Base-by-base conservation (phyloP, 2,797 vertebrate genomes). In the Caiman crocodilus region DNA sequence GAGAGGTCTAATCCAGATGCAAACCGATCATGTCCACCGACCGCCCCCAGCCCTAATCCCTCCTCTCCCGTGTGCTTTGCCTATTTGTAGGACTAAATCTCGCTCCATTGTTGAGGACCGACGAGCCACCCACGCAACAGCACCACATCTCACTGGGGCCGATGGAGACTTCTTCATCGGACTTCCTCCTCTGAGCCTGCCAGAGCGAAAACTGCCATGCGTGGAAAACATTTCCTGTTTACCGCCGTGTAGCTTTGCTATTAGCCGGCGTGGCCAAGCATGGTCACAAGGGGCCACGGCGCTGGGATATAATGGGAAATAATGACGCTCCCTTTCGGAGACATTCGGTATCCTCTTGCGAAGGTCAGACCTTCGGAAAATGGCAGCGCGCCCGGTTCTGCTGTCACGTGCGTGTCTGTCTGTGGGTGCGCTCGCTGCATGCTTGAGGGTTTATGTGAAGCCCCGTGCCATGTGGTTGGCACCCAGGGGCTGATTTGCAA, bases 151-250 rank as follows among this genome's bases (percentile, higher is more conserved):
- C 2, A 5, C n/a, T 76, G 42, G 0, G 0, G 71, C 30, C 26
- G 69, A 76, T 69, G 1, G 0, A 85, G 79, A 6, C 25, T 4
- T 35, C 83, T 61, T 30, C 14, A 42, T 50, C 42, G 25, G n/a
- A 79, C 71, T 69, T 65, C 28, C 0, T 55, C 8, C 17, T 61
- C 0, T 0, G 75, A 94, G 88, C 73, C 0, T 50, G 0, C 83
- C 12, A 93, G 73, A 83, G 42, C 5, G 55, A 16, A 21, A 15
- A n/a, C 42, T 0, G 90, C 88, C 87, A 86, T 78, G 76, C 63
- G 88, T 88, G 90, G 91, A 79, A 82, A 92, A 91, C 0, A 0
- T 4, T 96, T 92, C 96, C 95, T 96, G 93, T 95, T 96, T 87
- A 77, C 5, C 5, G 60, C 11, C 57, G 3, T 8, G 15, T 60